Percentiles rank a stretch among this genome's conserved stretches.
Conservation (phyloP, 2,113 vertebrate species). For the Corythornis vintsioides region DNA sequence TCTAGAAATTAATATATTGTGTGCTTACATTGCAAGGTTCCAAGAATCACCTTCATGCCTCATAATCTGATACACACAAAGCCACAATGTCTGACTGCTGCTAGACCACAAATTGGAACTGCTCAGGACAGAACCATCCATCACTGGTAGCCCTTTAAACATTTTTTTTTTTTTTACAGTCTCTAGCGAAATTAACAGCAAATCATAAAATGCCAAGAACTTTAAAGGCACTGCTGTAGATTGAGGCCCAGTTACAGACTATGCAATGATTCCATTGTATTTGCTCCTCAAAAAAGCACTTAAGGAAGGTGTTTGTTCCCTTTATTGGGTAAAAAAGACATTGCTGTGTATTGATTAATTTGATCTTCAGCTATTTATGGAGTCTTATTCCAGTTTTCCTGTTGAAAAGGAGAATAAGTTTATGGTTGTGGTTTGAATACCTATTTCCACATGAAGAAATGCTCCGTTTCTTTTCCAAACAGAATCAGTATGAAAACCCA, state of each 20-base stretch:
- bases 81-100: background rate
- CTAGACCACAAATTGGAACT: slow-evolving; percentile 32
- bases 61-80: background rate
- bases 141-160: background rate
- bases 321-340: background rate
- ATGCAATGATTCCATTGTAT: background rate
- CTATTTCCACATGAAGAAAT: background rate
- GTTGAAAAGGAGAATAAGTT: background rate
- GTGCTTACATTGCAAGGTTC: slow-evolving; percentile 53
- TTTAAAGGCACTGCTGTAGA: background rate
- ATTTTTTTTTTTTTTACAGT: background rate
- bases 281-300: background rate
- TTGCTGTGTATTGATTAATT: background rate
- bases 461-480: background rate
- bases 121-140: slow-evolving; percentile 19
- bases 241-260: background rate
- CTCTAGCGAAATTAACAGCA: background rate
- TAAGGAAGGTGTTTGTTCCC: background rate
- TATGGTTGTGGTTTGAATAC: background rate
- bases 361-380: background rate
- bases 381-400: background rate
- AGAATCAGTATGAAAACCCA: background rate
- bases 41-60: slow-evolving; percentile 67
- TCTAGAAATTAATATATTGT: slow-evolving; percentile 51
- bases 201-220: background rate